These are phyloP conservation scores for Corydoras maculifer DNA, from an alignment of 2,113 vertebrate genomes.

Conservation along the genomic window DNA sequence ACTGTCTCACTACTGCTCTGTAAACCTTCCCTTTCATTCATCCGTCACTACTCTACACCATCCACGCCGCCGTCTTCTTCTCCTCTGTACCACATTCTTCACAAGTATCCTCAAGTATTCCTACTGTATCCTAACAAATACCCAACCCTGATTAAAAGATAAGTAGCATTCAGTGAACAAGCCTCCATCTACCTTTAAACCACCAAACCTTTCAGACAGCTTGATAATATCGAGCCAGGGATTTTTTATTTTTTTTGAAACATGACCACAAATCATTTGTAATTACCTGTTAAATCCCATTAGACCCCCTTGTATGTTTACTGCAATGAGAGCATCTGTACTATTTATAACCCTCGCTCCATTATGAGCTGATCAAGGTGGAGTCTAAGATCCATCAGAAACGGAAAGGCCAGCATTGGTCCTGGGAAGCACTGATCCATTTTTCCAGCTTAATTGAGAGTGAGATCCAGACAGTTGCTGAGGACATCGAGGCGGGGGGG, in stretches of 20 bases:
- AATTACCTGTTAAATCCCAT: constrained; percentile 9
- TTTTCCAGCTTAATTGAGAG: constrained; percentile 36
- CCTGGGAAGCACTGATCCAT: constrained; percentile 31
- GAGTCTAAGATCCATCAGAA: background rate
- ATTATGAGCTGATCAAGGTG: constrained; percentile 35
- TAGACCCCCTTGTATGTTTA: background rate
- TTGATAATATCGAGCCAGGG: background rate
- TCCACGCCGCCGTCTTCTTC: too few species aligned
- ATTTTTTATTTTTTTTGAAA: background rate
- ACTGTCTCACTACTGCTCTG: too few species aligned
- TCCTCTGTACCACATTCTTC: too few species aligned
- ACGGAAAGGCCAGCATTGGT: constrained; percentile 23
- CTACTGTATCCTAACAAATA: too few species aligned
- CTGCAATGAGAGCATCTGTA: constrained; percentile 2
- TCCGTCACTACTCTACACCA: too few species aligned
- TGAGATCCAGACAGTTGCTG: constrained; percentile 36
- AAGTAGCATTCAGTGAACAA: too few species aligned
- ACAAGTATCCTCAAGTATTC: too few species aligned
- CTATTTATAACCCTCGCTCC: constrained; percentile 26
- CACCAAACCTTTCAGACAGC: too few species aligned
- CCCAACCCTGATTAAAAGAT: too few species aligned
- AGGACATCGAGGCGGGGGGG: constrained; percentile 27
- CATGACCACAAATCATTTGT: constrained; percentile 9
- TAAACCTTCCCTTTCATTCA: too few species aligned
- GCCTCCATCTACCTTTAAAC: too few species aligned